Percentiles rank a stretch among this genome's conserved stretches.
Conservation (phyloP, 2,113 vertebrate genomes). For the Ciconia stormi region DNA sequence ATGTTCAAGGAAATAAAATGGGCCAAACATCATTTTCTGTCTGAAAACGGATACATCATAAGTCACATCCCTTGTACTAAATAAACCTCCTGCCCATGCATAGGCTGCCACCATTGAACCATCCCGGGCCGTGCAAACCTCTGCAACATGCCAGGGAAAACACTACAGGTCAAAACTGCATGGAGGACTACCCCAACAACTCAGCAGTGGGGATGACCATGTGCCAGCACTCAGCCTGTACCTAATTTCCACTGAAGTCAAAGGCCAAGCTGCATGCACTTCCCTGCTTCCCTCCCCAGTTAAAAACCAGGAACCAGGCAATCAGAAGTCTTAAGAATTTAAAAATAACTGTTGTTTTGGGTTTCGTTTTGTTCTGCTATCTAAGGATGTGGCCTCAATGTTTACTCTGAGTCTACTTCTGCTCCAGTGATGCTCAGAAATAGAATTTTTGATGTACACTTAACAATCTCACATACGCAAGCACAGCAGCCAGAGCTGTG, state of each 20-base stretch:
- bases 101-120: background rate
- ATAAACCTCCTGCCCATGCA: background rate
- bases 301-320: background rate
- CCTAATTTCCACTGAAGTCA: background rate
- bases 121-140: rapidly evolving
- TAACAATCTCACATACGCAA: background rate
- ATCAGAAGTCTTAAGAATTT: background rate
- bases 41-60: background rate
- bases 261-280: background rate
- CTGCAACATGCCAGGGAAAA: background rate
- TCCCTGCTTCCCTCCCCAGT: background rate
- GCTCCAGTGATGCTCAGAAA: background rate
- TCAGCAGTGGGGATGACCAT: background rate
- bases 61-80: background rate
- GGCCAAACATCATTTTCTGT: background rate
- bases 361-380: background rate
- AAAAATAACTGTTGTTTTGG: background rate
- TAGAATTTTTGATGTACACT: background rate
- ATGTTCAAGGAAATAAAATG: background rate
- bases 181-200: background rate
- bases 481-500: background rate
- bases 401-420: background rate
- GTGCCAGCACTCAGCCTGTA: background rate
- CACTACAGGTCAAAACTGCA: background rate
- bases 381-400: background rate